Evolutionary conservation across 2,888 invertebrate species (phyloP).

Genomic region (Drepanosiphum platanoidis): DNA sequence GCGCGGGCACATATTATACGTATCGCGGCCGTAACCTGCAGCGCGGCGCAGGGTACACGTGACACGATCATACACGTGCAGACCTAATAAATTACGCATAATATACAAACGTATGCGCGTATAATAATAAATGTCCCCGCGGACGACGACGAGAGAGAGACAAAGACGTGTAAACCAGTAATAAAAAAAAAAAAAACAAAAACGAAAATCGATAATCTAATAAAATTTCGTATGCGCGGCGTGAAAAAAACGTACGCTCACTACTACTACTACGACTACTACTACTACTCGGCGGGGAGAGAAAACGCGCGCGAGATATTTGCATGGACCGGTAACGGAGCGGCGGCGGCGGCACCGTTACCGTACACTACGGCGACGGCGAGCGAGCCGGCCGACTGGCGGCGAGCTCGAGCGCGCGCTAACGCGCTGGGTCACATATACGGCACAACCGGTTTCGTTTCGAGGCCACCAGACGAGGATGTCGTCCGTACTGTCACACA

Average conservation of each 20-base stretch:
- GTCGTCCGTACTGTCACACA: constrained; percentile 34
- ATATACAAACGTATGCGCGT: background rate
- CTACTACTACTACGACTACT: no score
- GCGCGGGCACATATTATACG: background rate
- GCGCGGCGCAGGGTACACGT: no score
- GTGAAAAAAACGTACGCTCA: background rate
- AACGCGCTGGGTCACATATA: constrained; percentile 45
- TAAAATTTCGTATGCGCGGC: background rate
- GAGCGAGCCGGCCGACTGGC: background rate
- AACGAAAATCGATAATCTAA: background rate
- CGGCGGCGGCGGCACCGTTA: constrained; percentile 15
- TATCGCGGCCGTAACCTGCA: no score
- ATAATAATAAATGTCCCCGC: no score
- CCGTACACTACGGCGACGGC: constrained; percentile 2
- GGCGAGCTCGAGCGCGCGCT: constrained; percentile 8
- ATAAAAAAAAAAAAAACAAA: background rate
- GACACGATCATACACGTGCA: no score
- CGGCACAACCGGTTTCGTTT: constrained; percentile 61
- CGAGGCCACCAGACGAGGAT: constrained; percentile 61
- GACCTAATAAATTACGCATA: no score
- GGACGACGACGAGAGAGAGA: no score
- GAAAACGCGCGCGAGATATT: constrained; percentile 31
- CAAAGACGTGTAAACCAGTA: no score
- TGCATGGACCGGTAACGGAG: constrained; percentile 56
- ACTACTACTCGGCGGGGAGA: no score